A percentile compares a stretch with the other conserved stretches of the same genome.
These are phyloP conservation scores for Chironomus tepperi DNA, from an alignment of 1,140 invertebrate genomes.

Conservation along the genomic window DNA sequence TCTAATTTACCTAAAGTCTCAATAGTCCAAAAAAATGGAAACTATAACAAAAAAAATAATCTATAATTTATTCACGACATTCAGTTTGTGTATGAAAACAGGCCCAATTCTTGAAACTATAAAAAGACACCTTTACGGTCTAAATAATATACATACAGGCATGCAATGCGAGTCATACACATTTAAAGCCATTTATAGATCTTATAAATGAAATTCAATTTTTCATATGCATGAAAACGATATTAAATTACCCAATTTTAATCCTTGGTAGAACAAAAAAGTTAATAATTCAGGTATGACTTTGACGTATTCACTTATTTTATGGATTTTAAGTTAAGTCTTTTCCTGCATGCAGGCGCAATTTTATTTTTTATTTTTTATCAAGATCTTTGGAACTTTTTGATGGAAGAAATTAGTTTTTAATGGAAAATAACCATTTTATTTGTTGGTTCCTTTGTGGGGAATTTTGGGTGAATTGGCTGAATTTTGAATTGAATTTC, in stretches of 20 bases:
- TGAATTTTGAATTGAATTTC: too few relatives aligned
- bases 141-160: not conserved
- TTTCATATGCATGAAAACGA: slow-evolving; percentile 17
- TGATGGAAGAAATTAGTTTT: too few relatives aligned
- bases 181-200: slow-evolving; percentile 2
- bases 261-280: not conserved
- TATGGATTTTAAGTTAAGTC: not conserved
- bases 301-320: not conserved
- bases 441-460: too few relatives aligned
- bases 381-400: not conserved
- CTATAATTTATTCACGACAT: slow-evolving; percentile 23
- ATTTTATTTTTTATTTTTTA: not conserved
- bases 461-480: too few relatives aligned
- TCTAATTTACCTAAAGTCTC: too few relatives aligned
- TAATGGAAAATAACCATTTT: too few relatives aligned
- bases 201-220: slow-evolving; percentile 22
- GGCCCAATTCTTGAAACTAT: slow-evolving; percentile 8
- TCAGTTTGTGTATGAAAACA: not conserved
- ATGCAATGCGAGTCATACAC: not conserved
- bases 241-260: slow-evolving; percentile 18
- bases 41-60: not conserved
- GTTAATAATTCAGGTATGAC: slow-evolving; percentile 5
- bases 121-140: slow-evolving; percentile 23
- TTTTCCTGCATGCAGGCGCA: not conserved
- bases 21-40: too few relatives aligned